Conservation (phyloP, 2,888 invertebrate species). For the Altica lythri region DNA sequence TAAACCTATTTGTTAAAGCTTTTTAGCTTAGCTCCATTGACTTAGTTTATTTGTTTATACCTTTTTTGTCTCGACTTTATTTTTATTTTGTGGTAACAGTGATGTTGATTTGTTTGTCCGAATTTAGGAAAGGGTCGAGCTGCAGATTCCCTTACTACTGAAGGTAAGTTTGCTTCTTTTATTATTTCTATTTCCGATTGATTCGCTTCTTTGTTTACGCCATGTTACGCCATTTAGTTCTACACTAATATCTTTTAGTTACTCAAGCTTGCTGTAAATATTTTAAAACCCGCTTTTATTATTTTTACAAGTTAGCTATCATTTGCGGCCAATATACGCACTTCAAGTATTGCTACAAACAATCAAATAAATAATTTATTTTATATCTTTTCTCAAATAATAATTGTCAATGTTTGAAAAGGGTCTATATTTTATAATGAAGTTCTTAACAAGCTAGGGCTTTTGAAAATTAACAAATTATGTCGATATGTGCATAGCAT, state of each 20-base stretch:
- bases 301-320: too few relatives aligned
- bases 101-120: slow-evolving; percentile 55
- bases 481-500: not conserved
- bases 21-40: too few relatives aligned
- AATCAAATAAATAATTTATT: too few relatives aligned
- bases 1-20: too few relatives aligned
- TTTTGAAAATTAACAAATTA: not conserved
- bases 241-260: not conserved
- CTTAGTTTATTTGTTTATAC: too few relatives aligned
- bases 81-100: slow-evolving; percentile 48
- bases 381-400: too few relatives aligned
- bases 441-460: too few relatives aligned
- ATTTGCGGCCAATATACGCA: too few relatives aligned
- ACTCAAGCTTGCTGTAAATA: slow-evolving; percentile 13
- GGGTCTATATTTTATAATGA: too few relatives aligned
- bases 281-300: not conserved
- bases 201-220: slow-evolving; percentile 34
- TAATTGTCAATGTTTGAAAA: too few relatives aligned
- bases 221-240: not conserved
- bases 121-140: slow-evolving; percentile 70
- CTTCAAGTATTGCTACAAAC: too few relatives aligned
- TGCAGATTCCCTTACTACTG: slow-evolving; percentile 70
- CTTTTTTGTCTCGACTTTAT: too few relatives aligned
- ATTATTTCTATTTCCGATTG: slow-evolving; percentile 24
- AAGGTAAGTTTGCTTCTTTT: slow-evolving; percentile 63